phyloP scores from a whole-genome alignment of 2,797 vertebrate species.

The Steatocranus sp. region DNA sequence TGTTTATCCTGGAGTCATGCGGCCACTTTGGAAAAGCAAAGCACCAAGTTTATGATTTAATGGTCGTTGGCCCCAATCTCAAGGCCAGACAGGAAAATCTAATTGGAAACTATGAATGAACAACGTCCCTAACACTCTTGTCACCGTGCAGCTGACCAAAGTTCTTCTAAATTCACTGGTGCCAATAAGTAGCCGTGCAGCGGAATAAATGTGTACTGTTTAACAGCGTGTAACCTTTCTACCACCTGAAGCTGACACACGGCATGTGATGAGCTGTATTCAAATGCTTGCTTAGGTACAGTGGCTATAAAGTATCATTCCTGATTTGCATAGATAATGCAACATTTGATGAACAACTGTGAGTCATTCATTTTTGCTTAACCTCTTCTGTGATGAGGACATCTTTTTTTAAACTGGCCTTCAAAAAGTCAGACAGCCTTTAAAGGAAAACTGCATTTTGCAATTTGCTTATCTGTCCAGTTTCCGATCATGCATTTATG shows the following conservation, averaged over 20 bases:
- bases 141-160: background rate
- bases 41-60: constrained; percentile 14
- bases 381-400: background rate
- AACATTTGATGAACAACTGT: background rate
- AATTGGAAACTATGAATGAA: constrained; percentile 24
- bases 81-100: constrained; percentile 35
- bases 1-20: constrained; percentile 21
- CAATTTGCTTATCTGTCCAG: background rate
- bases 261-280: background rate
- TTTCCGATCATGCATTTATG: background rate
- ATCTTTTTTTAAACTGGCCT: background rate
- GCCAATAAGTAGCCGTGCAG: background rate
- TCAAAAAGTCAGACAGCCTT: background rate
- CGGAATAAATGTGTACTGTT: background rate
- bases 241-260: background rate
- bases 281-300: background rate
- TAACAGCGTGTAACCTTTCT: background rate
- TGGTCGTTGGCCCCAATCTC: background rate
- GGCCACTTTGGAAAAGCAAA: constrained; percentile 10
- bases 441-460: background rate
- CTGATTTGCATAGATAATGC: constrained; percentile 23
- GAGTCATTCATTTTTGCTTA: background rate
- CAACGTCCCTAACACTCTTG: constrained; percentile 10
- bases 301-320: background rate
- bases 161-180: background rate